Evolutionary conservation across 2,888 invertebrate genomes (phyloP).

Genomic region (Nemotelus nigrinus): DNA sequence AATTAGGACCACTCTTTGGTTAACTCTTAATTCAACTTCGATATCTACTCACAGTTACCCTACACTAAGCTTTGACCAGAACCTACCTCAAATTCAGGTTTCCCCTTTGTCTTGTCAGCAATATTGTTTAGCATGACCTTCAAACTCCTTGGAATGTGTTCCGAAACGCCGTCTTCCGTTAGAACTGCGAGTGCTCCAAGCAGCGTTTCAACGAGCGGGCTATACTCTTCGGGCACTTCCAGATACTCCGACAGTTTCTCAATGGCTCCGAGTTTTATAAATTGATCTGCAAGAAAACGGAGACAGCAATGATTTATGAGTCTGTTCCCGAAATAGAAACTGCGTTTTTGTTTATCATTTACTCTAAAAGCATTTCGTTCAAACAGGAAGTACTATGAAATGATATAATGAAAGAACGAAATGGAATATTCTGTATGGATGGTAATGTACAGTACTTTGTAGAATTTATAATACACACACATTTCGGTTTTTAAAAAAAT

Average conservation of each 20-base stretch:
- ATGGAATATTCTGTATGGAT: not conserved
- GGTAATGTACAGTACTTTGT: too few relatives aligned
- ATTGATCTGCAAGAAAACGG: slow-evolving; percentile 52
- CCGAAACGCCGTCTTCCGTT: slow-evolving; percentile 49
- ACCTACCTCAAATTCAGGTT: slow-evolving; percentile 44
- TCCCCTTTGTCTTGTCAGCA: slow-evolving; percentile 23
- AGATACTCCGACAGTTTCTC: slow-evolving; percentile 51
- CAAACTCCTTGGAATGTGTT: slow-evolving; percentile 42
- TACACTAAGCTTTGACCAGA: not conserved
- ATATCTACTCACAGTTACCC: not conserved
- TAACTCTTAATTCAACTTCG: too few relatives aligned
- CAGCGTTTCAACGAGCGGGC: slow-evolving; percentile 53
- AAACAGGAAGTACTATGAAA: not conserved
- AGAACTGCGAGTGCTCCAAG: slow-evolving; percentile 54
- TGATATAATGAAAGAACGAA: not conserved
- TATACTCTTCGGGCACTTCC: slow-evolving; percentile 50
- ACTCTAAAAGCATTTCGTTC: not conserved
- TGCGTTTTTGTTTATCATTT: not conserved
- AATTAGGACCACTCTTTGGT: too few relatives aligned
- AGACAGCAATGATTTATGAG: not conserved
- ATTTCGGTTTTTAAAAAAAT: too few relatives aligned
- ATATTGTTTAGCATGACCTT: slow-evolving; percentile 41
- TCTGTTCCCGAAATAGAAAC: not conserved
- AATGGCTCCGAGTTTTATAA: slow-evolving; percentile 53
- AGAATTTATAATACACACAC: too few relatives aligned